phyloP scores from a whole-genome alignment of 2,888 invertebrate species.

The Perdita meconis region DNA sequence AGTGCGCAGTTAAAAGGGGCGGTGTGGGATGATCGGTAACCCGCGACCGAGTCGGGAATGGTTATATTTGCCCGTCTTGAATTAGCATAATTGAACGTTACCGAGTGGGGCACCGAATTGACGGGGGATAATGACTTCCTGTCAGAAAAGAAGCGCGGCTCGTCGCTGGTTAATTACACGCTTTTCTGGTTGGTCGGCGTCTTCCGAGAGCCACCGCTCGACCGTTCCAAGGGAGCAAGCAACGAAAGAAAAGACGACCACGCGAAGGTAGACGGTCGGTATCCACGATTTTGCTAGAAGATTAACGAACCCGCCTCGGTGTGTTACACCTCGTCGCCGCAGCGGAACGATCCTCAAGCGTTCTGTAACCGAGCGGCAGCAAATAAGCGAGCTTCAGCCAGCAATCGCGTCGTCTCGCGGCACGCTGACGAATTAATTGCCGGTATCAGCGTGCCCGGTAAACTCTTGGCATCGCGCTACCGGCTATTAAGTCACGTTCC shows the following conservation, averaged over 20 bases:
- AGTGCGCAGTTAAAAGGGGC: slow-evolving; percentile 14
- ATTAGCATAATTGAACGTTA: slow-evolving; percentile 79
- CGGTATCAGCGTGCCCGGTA: slow-evolving; percentile 50
- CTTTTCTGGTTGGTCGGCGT: slow-evolving; percentile 53
- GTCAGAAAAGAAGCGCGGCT: slow-evolving; percentile 63
- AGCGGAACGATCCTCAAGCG: slow-evolving; percentile 30
- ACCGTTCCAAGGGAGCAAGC: slow-evolving; percentile 17
- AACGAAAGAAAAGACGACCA: slow-evolving; percentile 35
- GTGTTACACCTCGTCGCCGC: slow-evolving; percentile 33
- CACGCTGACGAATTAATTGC: slow-evolving; percentile 67
- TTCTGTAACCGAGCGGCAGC: slow-evolving; percentile 34
- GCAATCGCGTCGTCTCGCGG: slow-evolving; percentile 29
- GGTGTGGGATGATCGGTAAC: slow-evolving; percentile 35
- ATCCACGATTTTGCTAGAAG: slow-evolving; percentile 41
- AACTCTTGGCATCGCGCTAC: slow-evolving; percentile 45
- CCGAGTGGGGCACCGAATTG: slow-evolving; percentile 58
- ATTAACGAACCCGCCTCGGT: slow-evolving; percentile 59
- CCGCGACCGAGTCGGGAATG: slow-evolving; percentile 44
- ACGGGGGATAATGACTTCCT: slow-evolving; percentile 70
- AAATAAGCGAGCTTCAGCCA: slow-evolving; percentile 42
- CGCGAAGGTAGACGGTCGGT: slow-evolving; percentile 38
- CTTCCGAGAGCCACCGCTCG: slow-evolving; percentile 37
- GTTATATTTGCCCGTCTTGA: slow-evolving; percentile 64
- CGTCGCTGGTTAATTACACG: slow-evolving; percentile 65
- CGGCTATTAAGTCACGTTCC: slow-evolving; percentile 59